These are phyloP conservation scores for Watsonalla binaria DNA, from an alignment of 2,888 invertebrate species.

Conservation along the genomic window DNA sequence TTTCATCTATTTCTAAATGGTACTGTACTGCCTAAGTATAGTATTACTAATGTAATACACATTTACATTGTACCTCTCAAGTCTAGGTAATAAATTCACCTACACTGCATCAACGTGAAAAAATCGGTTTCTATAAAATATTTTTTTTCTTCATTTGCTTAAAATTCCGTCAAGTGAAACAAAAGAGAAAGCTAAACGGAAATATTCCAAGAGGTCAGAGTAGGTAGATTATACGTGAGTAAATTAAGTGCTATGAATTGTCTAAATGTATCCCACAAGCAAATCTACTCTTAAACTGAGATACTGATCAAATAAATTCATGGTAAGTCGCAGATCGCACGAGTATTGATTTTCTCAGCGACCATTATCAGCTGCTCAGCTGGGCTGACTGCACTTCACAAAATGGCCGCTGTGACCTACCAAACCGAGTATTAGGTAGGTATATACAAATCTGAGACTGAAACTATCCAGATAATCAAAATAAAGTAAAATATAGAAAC, in stretches of 20 bases:
- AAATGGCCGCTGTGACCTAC: constrained; percentile 65
- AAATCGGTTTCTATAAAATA: background rate
- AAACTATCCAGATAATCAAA: background rate
- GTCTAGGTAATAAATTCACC: no score
- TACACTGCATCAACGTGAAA: no score
- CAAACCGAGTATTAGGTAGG: constrained; percentile 12
- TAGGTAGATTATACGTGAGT: background rate
- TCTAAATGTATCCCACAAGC: no score
- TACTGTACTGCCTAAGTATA: no score
- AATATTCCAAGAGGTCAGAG: background rate
- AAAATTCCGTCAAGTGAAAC: background rate
- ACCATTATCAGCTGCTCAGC: constrained; percentile 59
- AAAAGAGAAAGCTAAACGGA: constrained; percentile 3
- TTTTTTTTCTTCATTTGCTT: no score
- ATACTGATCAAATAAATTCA: constrained; percentile 1
- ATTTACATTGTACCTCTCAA: no score
- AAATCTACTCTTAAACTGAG: no score
- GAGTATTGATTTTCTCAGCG: constrained; percentile 35
- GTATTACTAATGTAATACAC: no score
- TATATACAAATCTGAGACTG: background rate
- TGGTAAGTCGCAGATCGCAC: background rate
- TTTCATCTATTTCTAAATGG: no score
- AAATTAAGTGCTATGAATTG: no score
- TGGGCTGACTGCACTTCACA: constrained; percentile 63
- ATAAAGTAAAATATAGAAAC: constrained; percentile 4